Evolutionary conservation across 2,113 vertebrate genomes (phyloP).

Genomic region (Sula dactylatra): DNA sequence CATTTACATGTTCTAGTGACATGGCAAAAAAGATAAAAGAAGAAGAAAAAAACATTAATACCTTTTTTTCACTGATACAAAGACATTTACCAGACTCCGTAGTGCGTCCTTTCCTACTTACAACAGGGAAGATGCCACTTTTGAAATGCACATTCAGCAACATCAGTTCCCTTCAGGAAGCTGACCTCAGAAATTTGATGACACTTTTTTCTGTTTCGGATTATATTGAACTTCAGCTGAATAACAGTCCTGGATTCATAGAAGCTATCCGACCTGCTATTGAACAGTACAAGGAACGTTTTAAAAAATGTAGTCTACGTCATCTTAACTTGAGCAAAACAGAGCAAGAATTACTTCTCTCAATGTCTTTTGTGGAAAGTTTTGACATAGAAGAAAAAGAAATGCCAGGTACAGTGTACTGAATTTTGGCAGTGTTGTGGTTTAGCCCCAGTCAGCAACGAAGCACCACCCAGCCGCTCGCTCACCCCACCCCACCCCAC

Average conservation of each 20-base stretch:
- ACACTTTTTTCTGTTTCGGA: conserved; percentile 16
- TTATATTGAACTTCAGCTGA: conserved; percentile 2
- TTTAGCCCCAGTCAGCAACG: no score
- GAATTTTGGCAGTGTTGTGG: no score
- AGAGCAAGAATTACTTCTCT: not conserved
- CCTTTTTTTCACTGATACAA: not conserved
- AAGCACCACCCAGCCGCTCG: no score
- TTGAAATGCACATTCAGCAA: not conserved
- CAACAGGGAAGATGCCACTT: not conserved
- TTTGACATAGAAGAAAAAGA: not conserved
- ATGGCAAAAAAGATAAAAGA: not conserved
- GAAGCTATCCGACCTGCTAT: not conserved
- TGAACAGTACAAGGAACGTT: not conserved
- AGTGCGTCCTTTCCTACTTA: not conserved
- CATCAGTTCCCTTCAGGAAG: not conserved
- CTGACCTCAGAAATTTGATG: not conserved
- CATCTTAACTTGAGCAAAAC: not conserved
- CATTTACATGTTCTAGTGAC: not conserved
- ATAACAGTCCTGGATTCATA: not conserved
- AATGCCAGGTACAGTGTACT: not conserved
- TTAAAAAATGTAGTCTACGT: not conserved
- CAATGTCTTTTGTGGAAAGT: not conserved
- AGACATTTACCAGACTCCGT: not conserved
- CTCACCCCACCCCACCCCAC: no score
- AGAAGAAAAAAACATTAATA: not conserved